Evolutionary conservation across 2,113 vertebrate species (phyloP).

Genomic region (Phalacrocorax brasilianus): DNA sequence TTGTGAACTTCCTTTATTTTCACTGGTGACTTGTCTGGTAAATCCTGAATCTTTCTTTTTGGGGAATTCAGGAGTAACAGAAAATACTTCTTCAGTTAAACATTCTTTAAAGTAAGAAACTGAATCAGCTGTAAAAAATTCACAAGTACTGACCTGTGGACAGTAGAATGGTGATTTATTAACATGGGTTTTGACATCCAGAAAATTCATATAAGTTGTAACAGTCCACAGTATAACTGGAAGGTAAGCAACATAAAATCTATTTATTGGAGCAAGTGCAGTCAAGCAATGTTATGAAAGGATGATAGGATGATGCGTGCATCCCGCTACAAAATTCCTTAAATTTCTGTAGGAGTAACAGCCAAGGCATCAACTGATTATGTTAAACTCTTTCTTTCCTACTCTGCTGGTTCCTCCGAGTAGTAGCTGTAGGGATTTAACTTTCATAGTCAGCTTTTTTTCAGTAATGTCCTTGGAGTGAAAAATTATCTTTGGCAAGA

Average conservation of each 20-base stretch:
- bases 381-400: background rate
- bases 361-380: background rate
- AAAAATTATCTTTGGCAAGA: constrained; percentile 42
- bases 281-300: background rate
- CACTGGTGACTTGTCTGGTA: background rate
- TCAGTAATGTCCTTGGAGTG: constrained; percentile 39
- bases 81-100: background rate
- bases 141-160: background rate
- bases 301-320: background rate
- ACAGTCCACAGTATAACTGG: background rate
- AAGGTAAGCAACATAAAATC: background rate
- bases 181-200: background rate
- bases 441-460: constrained; percentile 34
- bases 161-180: constrained; percentile 11
- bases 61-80: background rate
- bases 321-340: constrained; percentile 46
- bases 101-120: background rate
- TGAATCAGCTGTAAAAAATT: background rate
- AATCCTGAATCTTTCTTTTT: background rate
- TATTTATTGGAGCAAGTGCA: background rate
- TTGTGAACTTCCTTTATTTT: background rate
- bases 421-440: background rate
- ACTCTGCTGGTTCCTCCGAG: background rate
- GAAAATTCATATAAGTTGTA: background rate
- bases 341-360: constrained; percentile 13